A percentile compares a stretch with the other conserved stretches of the same genome.
Conservation (phyloP, 1,140 invertebrate species). For the Antheraea pernyi region DNA sequence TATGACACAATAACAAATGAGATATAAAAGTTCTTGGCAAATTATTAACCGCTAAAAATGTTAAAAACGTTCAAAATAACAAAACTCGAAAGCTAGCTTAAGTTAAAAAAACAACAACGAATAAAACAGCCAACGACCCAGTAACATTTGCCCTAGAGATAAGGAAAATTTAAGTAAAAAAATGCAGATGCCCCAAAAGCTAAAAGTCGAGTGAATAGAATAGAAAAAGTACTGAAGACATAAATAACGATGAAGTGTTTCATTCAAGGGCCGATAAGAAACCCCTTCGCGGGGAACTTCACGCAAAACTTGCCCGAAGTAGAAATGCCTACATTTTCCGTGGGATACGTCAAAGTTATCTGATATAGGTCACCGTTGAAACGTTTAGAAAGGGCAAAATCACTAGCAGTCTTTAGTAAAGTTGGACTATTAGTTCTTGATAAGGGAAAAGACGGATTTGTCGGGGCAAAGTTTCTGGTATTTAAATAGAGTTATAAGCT, state of each 20-base stretch:
- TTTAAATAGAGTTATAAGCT: conserved; percentile 4
- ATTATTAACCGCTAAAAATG: neutral
- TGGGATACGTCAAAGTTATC: conserved; percentile 60
- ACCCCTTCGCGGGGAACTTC: conserved; percentile 42
- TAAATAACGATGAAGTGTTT: conserved; percentile 66
- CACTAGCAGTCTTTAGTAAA: conserved; percentile 49
- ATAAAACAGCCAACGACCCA: conserved; percentile 19
- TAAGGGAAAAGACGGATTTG: conserved; percentile 27
- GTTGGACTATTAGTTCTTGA: conserved; percentile 42
- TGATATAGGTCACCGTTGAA: conserved; percentile 54
- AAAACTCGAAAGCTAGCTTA: conserved; percentile 7
- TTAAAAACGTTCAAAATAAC: conserved; percentile 9
- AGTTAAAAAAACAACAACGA: conserved; percentile 25
- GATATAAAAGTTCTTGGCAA: neutral
- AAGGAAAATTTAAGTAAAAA: conserved; percentile 22
- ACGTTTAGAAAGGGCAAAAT: conserved; percentile 53
- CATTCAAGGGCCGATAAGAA: conserved; percentile 55
- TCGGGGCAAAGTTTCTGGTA: conserved; percentile 14
- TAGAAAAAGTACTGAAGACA: conserved; percentile 29
- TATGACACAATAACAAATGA: neutral
- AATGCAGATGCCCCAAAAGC: conserved; percentile 27
- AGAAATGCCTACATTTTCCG: conserved; percentile 36
- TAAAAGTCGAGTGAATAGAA: conserved; percentile 16
- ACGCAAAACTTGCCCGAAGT: conserved; percentile 46
- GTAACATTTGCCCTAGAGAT: conserved; percentile 24